Evolutionary conservation across 1,140 invertebrate species (phyloP), one percentile per base, ranked within the genome.

Genomic region (Melitaea cinxia): DNA sequence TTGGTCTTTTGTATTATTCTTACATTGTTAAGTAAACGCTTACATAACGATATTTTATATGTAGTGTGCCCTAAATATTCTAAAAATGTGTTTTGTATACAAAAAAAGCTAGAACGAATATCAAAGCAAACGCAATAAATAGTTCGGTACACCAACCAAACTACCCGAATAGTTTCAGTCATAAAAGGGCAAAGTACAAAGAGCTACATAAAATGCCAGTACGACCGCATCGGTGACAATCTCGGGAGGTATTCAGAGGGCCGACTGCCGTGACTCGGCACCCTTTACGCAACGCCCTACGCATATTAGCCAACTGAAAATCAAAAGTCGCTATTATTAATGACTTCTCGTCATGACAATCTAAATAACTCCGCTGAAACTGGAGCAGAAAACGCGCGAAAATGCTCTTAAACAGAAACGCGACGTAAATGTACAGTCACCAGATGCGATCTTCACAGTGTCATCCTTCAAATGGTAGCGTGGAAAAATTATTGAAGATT

Each of bases 241-340:
- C 83, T 84, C 80, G 78, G 77, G 73, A 81, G 86, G 83, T 83
- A 89, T 90, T 77, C 78, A 72, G 72, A 80, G 83, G 85, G 81
- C 71, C 66, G 78, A 80, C 76, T 77, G 65, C 75, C 79, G 73
- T 87, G 85, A 87, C 83, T 80, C 61, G 72, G 84, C 83, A 82
- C 80, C 85, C 85, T 85, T 83, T 80, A 69, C 65, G 60, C 74
- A 73, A 77, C 75, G 68, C 83, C 82, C 83, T 77, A 74, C 78
- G 80, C 83, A 88, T 90, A 88, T 84, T 87, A 88, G 79, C 81
- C 74, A 73, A 85, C 82, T 85, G 78, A 89, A 90, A 91, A 91
- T 91, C 88, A 91, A 88, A 89, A 89, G 77, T 88, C 79, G 82
- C 79, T 83, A 82, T 87, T 89, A 89, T 89, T 91, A 91, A 91